phyloP scores from a whole-genome alignment of 1,140 invertebrate genomes.

The Brachionus calyciflorus region DNA sequence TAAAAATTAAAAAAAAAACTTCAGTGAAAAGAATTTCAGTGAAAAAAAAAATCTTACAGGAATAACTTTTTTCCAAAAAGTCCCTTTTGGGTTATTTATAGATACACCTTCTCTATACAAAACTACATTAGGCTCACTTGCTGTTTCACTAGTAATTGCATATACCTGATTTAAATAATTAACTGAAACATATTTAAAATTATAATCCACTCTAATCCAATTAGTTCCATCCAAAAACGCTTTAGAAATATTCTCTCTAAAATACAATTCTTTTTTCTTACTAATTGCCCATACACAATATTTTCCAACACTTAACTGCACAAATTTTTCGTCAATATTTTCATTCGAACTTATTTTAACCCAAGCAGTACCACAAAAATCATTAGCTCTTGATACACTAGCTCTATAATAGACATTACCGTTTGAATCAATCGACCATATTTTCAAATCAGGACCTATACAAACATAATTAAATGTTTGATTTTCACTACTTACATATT shows the following conservation, averaged over 20 bases:
- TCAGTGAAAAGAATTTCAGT: not conserved
- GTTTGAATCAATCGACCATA: conserved; percentile 33
- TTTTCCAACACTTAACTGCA: conserved; percentile 19
- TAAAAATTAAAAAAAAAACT: not conserved
- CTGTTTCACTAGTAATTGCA: conserved; percentile 36
- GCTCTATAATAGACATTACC: conserved; percentile 21
- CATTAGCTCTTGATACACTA: not conserved
- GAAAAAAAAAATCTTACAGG: not conserved
- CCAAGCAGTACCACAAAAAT: conserved; percentile 22
- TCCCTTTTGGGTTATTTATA: not conserved
- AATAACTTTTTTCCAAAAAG: not conserved
- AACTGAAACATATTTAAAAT: conserved; percentile 17
- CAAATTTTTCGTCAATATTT: not conserved
- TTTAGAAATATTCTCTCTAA: conserved; percentile 29
- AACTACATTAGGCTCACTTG: not conserved
- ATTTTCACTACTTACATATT: not conserved
- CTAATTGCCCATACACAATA: conserved; percentile 35
- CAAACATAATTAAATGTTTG: conserved; percentile 7
- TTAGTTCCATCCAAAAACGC: conserved; percentile 24
- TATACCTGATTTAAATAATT: conserved; percentile 30
- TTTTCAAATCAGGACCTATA: conserved; percentile 13
- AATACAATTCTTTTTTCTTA: conserved; percentile 24
- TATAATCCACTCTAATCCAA: not conserved
- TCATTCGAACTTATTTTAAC: conserved; percentile 2
- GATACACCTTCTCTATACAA: not conserved